A percentile compares a stretch with the other conserved stretches of the same genome.
Conservation (phyloP, 2,888 invertebrate species). For the Brachyopa scutellaris region DNA sequence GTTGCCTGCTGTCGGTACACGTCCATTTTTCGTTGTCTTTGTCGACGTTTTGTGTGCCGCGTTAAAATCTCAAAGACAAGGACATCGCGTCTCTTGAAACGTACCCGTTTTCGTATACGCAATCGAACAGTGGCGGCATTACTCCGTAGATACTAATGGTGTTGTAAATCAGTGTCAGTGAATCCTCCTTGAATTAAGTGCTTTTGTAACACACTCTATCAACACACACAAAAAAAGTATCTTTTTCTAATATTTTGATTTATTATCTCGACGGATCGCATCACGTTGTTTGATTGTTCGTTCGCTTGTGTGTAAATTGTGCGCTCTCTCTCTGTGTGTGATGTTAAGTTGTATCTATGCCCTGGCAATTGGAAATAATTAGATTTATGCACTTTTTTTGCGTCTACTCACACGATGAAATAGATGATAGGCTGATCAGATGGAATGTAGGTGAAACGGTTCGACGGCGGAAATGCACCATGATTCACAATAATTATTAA, state of each 20-base stretch:
- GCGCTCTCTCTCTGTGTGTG: slow-evolving; percentile 25
- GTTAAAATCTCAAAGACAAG: slow-evolving; percentile 38
- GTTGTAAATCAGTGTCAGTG: slow-evolving; percentile 58
- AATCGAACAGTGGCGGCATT: slow-evolving; percentile 9
- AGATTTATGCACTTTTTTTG: slow-evolving; percentile 44
- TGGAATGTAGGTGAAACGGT: slow-evolving; percentile 35
- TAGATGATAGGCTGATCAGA: slow-evolving; percentile 25
- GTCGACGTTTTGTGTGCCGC: slow-evolving; percentile 12
- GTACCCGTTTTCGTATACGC: background rate
- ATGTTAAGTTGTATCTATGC: slow-evolving; percentile 28
- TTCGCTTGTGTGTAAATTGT: slow-evolving; percentile 21
- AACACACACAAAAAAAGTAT: slow-evolving; percentile 11
- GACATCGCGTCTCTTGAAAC: slow-evolving; percentile 6
- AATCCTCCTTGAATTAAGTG: slow-evolving; percentile 17
- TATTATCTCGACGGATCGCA: slow-evolving; percentile 22
- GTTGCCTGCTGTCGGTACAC: slow-evolving; percentile 57
- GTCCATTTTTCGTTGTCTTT: slow-evolving; percentile 15
- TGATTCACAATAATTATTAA: slow-evolving; percentile 50
- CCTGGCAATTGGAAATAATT: slow-evolving; percentile 54
- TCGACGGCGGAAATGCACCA: slow-evolving; percentile 48
- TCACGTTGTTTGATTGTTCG: slow-evolving; percentile 41
- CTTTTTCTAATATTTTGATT: slow-evolving; percentile 31
- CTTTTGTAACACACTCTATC: slow-evolving; percentile 10
- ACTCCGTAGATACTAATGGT: slow-evolving; percentile 31
- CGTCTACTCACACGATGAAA: no score